Evolutionary conservation across 2,888 invertebrate species (phyloP).

Genomic region (Arctia plantaginis): DNA sequence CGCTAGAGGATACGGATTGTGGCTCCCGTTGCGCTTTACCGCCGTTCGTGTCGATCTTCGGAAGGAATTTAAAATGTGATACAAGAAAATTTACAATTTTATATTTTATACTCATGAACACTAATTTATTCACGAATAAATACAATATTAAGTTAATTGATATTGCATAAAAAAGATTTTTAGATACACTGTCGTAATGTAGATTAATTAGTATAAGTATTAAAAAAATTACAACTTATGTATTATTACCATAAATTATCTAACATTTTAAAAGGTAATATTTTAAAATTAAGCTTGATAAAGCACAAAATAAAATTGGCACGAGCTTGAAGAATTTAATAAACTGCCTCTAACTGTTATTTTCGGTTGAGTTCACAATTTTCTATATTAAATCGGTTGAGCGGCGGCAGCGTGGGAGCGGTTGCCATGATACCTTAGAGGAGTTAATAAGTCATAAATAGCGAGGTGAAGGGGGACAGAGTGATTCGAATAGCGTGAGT

Average conservation of each 20-base stretch:
- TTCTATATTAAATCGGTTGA: slow-evolving; percentile 83
- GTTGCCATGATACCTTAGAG: slow-evolving; percentile 86
- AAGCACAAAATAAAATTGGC: slow-evolving; percentile 38
- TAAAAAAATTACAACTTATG: not conserved
- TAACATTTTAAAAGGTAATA: not conserved
- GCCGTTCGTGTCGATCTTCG: slow-evolving; percentile 28
- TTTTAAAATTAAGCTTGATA: slow-evolving; percentile 31
- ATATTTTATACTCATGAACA: not conserved
- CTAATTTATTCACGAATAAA: not conserved
- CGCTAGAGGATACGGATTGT: slow-evolving; percentile 60
- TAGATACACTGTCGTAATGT: no score
- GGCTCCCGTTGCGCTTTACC: slow-evolving; percentile 36
- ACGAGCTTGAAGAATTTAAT: slow-evolving; percentile 77
- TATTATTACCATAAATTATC: not conserved
- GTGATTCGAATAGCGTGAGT: slow-evolving; percentile 50
- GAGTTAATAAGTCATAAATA: slow-evolving; percentile 87
- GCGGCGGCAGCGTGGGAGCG: slow-evolving; percentile 68
- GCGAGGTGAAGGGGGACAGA: slow-evolving; percentile 68
- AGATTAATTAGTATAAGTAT: not conserved
- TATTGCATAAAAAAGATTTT: no score
- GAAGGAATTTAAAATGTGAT: slow-evolving; percentile 39
- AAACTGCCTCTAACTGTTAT: slow-evolving; percentile 75
- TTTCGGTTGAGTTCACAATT: slow-evolving; percentile 81
- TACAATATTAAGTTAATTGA: not conserved
- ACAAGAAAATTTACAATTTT: not conserved